Percentiles rank a stretch among this genome's conserved stretches.
Conservation (phyloP, 2,797 vertebrate species). For the Hoplostethus mediterraneus region DNA sequence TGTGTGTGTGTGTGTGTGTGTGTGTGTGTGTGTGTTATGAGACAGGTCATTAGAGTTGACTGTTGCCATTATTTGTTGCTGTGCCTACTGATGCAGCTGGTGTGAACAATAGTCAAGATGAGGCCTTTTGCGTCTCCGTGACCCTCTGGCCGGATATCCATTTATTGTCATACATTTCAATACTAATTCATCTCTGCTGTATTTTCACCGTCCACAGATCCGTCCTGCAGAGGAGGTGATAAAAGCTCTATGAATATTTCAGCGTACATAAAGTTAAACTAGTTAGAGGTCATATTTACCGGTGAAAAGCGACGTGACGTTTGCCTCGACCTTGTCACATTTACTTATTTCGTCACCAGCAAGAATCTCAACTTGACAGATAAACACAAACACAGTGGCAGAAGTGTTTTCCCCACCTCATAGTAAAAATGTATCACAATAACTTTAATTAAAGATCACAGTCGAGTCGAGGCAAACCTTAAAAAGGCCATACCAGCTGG, state of each 20-base stretch:
- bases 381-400: too few species aligned
- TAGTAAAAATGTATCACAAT: too few species aligned
- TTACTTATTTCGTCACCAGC: too few species aligned
- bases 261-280: constrained; percentile 26
- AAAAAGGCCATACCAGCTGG: constrained; percentile 42
- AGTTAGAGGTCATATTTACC: constrained; percentile 5
- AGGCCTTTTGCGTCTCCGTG: constrained; percentile 54
- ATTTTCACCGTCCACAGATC: constrained; percentile 38
- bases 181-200: constrained; percentile 58
- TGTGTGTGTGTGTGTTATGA: constrained; percentile 52
- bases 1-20: too few species aligned
- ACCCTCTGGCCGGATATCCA: constrained; percentile 62
- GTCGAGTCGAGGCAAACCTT: neutral
- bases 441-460: too few species aligned
- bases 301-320: neutral
- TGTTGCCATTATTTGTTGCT: constrained; percentile 75
- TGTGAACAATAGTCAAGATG: constrained; percentile 63
- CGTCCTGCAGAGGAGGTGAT: constrained; percentile 14
- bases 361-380: too few species aligned
- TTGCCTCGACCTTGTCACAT: too few species aligned
- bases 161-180: constrained; percentile 66
- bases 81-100: constrained; percentile 67
- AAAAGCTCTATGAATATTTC: constrained; percentile 70
- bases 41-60: constrained; percentile 79
- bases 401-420: too few species aligned